Evolutionary conservation across 2,797 vertebrate species (phyloP).

Genomic region (Hyperoplus lanceolatus): DNA sequence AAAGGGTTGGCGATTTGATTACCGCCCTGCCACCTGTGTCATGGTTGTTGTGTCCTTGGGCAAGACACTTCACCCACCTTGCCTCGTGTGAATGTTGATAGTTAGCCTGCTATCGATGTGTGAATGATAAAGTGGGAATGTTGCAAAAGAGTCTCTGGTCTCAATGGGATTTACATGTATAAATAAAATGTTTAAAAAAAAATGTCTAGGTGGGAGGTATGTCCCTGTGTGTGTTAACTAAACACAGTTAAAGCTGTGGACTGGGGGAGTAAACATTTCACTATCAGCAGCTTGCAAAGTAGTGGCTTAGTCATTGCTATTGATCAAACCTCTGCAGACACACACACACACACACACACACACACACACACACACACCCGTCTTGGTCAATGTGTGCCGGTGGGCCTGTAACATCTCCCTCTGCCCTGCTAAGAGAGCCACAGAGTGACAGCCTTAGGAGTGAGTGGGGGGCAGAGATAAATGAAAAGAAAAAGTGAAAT

Average conservation of each 20-base stretch:
- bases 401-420: conserved; percentile 43
- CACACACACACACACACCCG: neutral
- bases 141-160: no score
- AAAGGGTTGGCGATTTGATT: no score
- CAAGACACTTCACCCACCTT: no score
- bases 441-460: conserved; percentile 7
- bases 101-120: no score
- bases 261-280: conserved; percentile 23
- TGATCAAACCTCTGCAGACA: conserved; percentile 57
- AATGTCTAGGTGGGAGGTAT: conserved; percentile 9
- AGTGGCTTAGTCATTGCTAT: conserved; percentile 63
- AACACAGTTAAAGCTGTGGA: conserved; percentile 18
- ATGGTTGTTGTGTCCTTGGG: no score
- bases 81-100: no score
- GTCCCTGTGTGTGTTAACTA: conserved; percentile 26
- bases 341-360: neutral
- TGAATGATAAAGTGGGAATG: no score
- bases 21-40: no score
- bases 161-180: neutral
- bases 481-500: neutral
- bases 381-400: conserved; percentile 42
- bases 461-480: neutral
- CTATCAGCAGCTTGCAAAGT: conserved; percentile 55
- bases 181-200: neutral
- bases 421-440: conserved; percentile 9